Evolutionary conservation across 53 echinoderm and acorn worm species (phyloP), one percentile per base, ranked within the genome.

Genomic region (Luidia sarsii): DNA sequence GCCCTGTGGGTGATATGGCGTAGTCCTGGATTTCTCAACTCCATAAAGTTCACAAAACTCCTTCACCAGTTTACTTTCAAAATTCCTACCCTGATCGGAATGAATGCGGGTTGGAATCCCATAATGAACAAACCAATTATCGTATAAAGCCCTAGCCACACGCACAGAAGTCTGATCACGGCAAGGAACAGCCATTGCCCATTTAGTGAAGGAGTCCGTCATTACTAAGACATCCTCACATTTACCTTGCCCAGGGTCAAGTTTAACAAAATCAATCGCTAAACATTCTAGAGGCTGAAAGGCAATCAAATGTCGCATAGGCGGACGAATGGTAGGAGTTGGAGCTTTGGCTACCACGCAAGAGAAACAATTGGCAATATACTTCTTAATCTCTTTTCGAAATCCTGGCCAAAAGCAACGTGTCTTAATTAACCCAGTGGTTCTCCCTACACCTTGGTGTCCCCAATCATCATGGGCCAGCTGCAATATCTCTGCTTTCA

Each of bases 1-100:
- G 1, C 70, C 82, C 51, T 68, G 56, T 22, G 72, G 87, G 31
- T 81, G 81, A 41, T 80, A 87, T 7, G 64, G 70, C 7, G 71
- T 74, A 7, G 82, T 83, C 37, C 83, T 50, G n/a, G 74, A 56
- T 49, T 83, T 88, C 7, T 65, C 49, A 30, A 88, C 48, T 2
- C 35, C 32, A 39, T 83, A 75, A 32, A 83, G 37, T 13, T 37
- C 2, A 28, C 83, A 88, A 15, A 83, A 36, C 29, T 88, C 84
- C 24, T 30, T 28, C 16, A 89, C 49, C 36, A 89, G 22, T 6
- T 46, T 55, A 60, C 79, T 64, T 50, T 89, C 84, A 37, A 77
- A 89, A 53, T 75, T 53, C 31, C 69, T 56, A 2, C 89, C 80
- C 50, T 89, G 84, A 36, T 89, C 89, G 0, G 77, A 75, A 45